A percentile compares a stretch with the other conserved stretches of the same genome.
Evolutionary conservation across 1,140 invertebrate species (phyloP).

Genomic region (Ceratosolen solmsi): DNA sequence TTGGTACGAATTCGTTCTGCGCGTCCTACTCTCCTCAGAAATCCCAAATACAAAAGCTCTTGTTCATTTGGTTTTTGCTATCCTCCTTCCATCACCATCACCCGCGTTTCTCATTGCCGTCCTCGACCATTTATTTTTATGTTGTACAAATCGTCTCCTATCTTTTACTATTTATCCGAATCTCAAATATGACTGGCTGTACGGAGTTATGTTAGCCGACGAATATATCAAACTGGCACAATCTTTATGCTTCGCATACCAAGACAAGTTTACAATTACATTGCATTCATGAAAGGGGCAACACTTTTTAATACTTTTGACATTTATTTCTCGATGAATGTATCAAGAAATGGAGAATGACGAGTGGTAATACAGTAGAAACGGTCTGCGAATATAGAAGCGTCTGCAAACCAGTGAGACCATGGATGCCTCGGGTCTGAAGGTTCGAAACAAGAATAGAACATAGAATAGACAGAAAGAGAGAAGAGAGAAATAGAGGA

Average conservation of each 20-base stretch:
- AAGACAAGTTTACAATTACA: neutral
- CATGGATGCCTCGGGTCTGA: neutral
- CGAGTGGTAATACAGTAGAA: neutral
- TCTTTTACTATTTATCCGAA: conserved; percentile 26
- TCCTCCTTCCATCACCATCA: neutral
- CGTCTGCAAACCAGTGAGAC: neutral
- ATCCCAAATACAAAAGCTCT: conserved; percentile 71
- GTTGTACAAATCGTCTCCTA: conserved; percentile 22
- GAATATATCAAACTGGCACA: neutral
- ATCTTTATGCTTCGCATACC: neutral
- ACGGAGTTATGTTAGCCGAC: neutral
- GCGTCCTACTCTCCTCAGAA: conserved; percentile 59
- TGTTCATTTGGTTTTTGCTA: conserved; percentile 69
- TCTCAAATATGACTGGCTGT: neutral
- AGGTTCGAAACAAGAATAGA: conserved; percentile 9
- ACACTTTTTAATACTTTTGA: too few relatives aligned
- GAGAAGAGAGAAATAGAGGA: conserved; percentile 35
- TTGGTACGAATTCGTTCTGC: conserved; percentile 44
- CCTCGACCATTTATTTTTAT: conserved; percentile 26
- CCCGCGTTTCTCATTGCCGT: neutral
- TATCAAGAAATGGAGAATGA: neutral
- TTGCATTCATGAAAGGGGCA: too few relatives aligned
- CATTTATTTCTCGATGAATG: neutral
- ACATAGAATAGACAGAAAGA: neutral
- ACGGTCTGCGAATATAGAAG: neutral